Evolutionary conservation across 1,140 invertebrate species (phyloP), one percentile per base, ranked within the genome.

Genomic region (Proctacanthus coquilletti): DNA sequence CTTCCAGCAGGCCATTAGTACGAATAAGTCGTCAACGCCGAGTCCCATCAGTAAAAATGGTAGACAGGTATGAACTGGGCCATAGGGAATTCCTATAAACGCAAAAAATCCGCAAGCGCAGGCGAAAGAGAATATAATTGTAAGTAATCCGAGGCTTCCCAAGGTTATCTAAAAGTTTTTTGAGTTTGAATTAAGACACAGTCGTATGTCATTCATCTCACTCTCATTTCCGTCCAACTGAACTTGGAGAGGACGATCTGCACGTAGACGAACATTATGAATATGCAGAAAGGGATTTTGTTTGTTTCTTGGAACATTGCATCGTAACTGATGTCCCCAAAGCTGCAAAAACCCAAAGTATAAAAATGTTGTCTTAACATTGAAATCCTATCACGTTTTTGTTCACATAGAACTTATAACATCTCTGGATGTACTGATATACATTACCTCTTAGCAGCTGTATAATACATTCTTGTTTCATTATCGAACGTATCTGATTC

Each of bases 41-140:
- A 84, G 68, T 48, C 83, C 83, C 66, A 87, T 73, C 18, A 88
- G 51, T 29, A 88, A 63, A 62, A 87, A 85, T 5, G 83, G 83
- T 45, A 88, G 62, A 19, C 82, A 78, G 18, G 75, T 74, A 56
- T 87, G 83, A 10, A 88, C 78, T 3, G 83, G 83, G 2, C 82
- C 80, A 60, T 82, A 86, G 4, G 76, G 70, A 10, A 86, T 63
- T 5, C 76, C 75, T 43, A 82, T 57, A 2, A 76, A 47, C 9
- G 81, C 84, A 50, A 81, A 85, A 39, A 83, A 46, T 29, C 80
- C 77, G 44, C 76, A 72, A 0, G 78, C 72, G 15, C 77, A 69
- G 2, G 77, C 52, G 42, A 85, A 80, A n/a, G 83, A 74, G 60
- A 83, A 70, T n/a, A 71, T 77, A 36, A 85, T 74, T 49, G 74